Evolutionary conservation across 2,797 vertebrate genomes (phyloP).

Genomic region (Setipinna tenuifilis): DNA sequence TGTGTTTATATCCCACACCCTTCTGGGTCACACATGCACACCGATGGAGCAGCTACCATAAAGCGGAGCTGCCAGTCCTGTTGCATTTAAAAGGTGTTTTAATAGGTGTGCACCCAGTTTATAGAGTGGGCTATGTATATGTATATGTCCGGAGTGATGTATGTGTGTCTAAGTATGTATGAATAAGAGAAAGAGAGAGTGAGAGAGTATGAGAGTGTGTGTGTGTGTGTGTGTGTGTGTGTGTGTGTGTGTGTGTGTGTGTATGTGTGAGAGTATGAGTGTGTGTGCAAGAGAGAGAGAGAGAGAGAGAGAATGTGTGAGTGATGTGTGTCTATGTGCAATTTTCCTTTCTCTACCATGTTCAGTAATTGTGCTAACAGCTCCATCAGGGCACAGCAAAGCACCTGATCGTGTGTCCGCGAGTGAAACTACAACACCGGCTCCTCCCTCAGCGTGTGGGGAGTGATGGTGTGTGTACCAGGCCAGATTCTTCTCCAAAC

Average conservation of each 20-base stretch:
- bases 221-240: constrained; percentile 15
- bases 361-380: background rate
- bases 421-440: constrained; percentile 38
- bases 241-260: background rate
- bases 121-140: background rate
- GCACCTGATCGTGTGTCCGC: background rate
- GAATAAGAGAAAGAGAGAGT: too few species aligned
- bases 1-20: background rate
- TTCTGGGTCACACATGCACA: background rate
- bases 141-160: background rate
- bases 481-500: constrained; percentile 25
- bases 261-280: background rate
- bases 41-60: background rate
- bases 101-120: background rate
- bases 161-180: background rate
- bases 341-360: background rate
- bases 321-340: constrained; percentile 30
- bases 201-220: too few species aligned
- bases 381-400: background rate
- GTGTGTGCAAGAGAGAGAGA: background rate
- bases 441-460: constrained; percentile 51
- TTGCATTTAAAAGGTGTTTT: constrained; percentile 8
- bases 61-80: background rate
- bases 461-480: constrained; percentile 35
- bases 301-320: too few species aligned